Evolutionary conservation across 64 coral and sea anemone genomes (phyloP).

Genomic region (Montipora efflorescens): DNA sequence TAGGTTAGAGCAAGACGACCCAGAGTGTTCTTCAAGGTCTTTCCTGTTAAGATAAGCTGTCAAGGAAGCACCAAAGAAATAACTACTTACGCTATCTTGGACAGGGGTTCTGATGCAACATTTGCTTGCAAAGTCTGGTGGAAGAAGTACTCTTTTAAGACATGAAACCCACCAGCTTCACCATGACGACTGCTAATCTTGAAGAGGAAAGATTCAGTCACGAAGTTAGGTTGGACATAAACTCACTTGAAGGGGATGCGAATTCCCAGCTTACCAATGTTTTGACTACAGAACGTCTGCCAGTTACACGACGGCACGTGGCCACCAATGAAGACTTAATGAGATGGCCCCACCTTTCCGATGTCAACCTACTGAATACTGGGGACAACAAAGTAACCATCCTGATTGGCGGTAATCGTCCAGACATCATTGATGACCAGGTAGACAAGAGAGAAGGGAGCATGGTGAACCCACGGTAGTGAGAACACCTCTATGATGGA

Average conservation of each 20-base stretch:
- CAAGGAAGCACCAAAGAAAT: conserved; percentile 43
- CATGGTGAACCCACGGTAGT: background rate
- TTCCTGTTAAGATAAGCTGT: conserved; percentile 58
- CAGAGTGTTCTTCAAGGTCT: conserved; percentile 75
- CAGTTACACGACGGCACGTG: background rate
- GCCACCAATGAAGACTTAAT: background rate
- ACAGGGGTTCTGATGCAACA: conserved; percentile 62
- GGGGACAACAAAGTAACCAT: background rate
- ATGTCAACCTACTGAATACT: background rate
- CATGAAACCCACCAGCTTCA: background rate
- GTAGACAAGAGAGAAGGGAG: background rate
- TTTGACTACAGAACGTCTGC: background rate
- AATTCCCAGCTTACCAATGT: no score
- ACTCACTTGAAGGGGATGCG: no score
- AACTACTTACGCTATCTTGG: conserved; percentile 54
- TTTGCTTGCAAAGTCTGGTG: conserved; percentile 57
- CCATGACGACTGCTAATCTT: background rate
- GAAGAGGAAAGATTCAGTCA: no score
- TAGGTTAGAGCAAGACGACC: conserved; percentile 8
- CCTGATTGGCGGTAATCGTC: background rate
- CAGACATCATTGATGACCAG: background rate
- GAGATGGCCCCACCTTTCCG: background rate
- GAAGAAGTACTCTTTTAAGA: background rate
- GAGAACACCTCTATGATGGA: background rate
- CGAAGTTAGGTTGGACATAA: no score